Evolutionary conservation across 2,797 vertebrate species (phyloP), one percentile per base, ranked within the genome.

Genomic region (Buceros bicornis): DNA sequence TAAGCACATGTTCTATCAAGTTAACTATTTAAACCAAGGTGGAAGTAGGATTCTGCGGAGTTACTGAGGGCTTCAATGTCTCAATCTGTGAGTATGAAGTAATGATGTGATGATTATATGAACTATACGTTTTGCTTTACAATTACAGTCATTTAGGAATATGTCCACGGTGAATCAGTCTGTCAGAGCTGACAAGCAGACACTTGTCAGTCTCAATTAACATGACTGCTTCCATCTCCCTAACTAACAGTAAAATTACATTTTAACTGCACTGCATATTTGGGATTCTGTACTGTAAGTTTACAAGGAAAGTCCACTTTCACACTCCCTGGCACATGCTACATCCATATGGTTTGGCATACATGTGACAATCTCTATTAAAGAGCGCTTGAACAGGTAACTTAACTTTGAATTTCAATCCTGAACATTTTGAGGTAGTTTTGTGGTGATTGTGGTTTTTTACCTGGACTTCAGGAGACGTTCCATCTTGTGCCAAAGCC

Each of bases 401-500:
- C 76, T 82, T 60, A 48, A 64, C 12, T 51, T 66, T 56, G 56
- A 7, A 37, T 82, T 61, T 94, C 48, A 58, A 28, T 28, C 20
- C n/a, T 50, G 6, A 86, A 64, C 8, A 64, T 81, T 83, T 78
- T 45, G 8, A 76, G 83, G 13, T 13, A 60, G 16, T 65, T 90
- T 70, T 61, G 31, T 16, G 4, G 17, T 16, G 18, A 89, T 3
- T 37, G 20, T 3, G 21, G 21, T 11, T 62, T 86, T 89, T 92
- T 98, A 99, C 99, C 99, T 99, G 99, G 57, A 99, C 99, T 98
- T 99, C 99, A 33, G 99, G 99, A 82, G 99, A 99, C 6, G 99
- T 99, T 74, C 99, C 99, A 83, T 99, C 99, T 96, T 99, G 99
- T 58, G 99, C 99, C 79, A 99, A 97, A 83, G 99, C 99, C 97